Conservation (phyloP, 2,113 vertebrate species). For the Axis porcinus region DNA sequence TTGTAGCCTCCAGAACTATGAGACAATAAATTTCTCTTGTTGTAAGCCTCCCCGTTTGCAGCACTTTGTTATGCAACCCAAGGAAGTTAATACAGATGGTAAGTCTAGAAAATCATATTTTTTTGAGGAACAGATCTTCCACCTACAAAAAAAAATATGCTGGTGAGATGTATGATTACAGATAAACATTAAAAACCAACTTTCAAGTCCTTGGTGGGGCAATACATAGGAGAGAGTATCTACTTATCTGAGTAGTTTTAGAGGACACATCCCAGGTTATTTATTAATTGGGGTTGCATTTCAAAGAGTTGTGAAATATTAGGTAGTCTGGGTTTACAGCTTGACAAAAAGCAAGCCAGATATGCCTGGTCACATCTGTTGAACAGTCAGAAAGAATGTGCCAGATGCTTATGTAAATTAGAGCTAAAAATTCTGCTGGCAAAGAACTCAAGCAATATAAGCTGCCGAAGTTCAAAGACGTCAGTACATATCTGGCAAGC, state of each 20-base stretch:
- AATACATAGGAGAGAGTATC: neutral
- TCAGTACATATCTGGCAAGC: neutral
- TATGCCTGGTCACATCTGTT: slow-evolving; percentile 32
- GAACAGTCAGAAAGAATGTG: neutral
- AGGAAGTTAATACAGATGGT: neutral
- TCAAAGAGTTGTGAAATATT: neutral
- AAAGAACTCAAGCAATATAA: neutral
- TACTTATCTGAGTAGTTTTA: neutral
- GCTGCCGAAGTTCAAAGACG: neutral
- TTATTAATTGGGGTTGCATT: neutral
- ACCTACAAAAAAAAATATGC: neutral
- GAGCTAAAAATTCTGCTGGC: slow-evolving; percentile 19
- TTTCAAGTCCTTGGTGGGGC: neutral
- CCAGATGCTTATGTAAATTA: slow-evolving; percentile 18
- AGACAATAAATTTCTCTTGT: neutral
- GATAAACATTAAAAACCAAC: neutral
- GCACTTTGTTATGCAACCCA: neutral
- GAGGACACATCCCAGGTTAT: neutral
- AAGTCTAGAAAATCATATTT: neutral
- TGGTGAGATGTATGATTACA: neutral
- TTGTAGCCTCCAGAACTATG: neutral
- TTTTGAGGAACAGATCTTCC: neutral
- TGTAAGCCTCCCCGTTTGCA: neutral
- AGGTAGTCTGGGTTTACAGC: neutral
- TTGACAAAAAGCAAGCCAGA: neutral